A percentile compares a stretch with the other conserved stretches of the same genome.
phyloP scores from a whole-genome alignment of 1,140 invertebrate genomes.

The Pseudachorutes palmiensis region DNA sequence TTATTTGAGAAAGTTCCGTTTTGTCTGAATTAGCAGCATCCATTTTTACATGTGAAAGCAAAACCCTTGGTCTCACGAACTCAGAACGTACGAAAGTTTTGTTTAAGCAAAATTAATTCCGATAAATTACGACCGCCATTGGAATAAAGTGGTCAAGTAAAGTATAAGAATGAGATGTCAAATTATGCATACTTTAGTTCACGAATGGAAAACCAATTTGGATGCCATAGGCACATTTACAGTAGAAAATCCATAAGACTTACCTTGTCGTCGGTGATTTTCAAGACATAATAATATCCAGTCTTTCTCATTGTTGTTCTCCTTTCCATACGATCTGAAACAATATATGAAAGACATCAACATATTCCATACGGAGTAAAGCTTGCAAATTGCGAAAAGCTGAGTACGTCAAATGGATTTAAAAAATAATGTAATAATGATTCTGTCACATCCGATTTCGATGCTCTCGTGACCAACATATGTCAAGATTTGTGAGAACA shows the following conservation, averaged over 20 bases:
- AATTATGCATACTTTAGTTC: not conserved
- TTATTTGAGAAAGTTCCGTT: too few relatives aligned
- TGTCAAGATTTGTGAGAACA: too few relatives aligned
- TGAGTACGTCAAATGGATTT: too few relatives aligned
- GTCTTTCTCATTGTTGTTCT: conserved; percentile 33
- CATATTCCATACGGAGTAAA: too few relatives aligned
- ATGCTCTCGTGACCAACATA: too few relatives aligned
- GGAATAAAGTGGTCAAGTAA: not conserved
- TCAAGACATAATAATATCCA: conserved; percentile 31
- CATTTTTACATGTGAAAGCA: too few relatives aligned
- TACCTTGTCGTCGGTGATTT: conserved; percentile 29
- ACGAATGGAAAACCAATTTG: conserved; percentile 1
- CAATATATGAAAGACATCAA: not conserved
- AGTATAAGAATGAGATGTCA: not conserved
- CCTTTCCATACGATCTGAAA: conserved; percentile 26
- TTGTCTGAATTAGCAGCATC: too few relatives aligned
- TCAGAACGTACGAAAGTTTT: too few relatives aligned
- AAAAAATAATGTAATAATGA: too few relatives aligned
- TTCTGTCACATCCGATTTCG: too few relatives aligned
- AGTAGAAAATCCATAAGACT: conserved; percentile 4
- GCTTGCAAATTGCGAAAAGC: too few relatives aligned
- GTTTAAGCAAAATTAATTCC: not conserved
- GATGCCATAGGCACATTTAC: not conserved
- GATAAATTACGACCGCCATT: not conserved
- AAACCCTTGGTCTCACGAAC: too few relatives aligned